These are phyloP conservation scores for Actenoides hombroni DNA, from an alignment of 2,113 vertebrate species.

Conservation along the genomic window DNA sequence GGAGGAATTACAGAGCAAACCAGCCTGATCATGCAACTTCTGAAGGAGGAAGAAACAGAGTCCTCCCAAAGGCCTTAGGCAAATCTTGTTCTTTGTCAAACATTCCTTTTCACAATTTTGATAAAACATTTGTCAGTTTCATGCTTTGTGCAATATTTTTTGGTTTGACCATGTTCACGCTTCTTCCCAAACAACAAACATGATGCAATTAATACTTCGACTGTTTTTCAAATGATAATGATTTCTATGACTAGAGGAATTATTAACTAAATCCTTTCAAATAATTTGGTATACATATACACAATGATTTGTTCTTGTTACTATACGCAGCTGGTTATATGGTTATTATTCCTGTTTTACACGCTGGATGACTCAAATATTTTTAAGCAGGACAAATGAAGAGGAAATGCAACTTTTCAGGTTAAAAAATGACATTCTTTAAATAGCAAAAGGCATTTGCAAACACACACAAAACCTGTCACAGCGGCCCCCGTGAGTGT, in stretches of 20 bases:
- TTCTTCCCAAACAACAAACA: not conserved
- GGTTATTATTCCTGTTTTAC: not conserved
- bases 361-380: not conserved
- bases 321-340: not conserved
- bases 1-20: not conserved
- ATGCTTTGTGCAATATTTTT: not conserved
- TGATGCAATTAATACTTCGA: not conserved
- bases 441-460: not conserved
- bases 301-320: not conserved
- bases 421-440: not conserved
- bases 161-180: not conserved
- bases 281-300: not conserved
- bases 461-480: not conserved
- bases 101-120: not conserved
- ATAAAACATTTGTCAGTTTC: not conserved
- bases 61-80: not conserved
- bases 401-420: not conserved
- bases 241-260: not conserved
- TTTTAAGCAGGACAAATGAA: not conserved
- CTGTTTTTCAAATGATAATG: not conserved
- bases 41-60: not conserved
- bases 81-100: not conserved
- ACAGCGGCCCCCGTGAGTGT: not conserved
- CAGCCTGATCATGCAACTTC: not conserved
- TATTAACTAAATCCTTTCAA: not conserved